Evolutionary conservation across 92 coral and sea anemone genomes (phyloP).

Genomic region (Zoanthus sociatus): DNA sequence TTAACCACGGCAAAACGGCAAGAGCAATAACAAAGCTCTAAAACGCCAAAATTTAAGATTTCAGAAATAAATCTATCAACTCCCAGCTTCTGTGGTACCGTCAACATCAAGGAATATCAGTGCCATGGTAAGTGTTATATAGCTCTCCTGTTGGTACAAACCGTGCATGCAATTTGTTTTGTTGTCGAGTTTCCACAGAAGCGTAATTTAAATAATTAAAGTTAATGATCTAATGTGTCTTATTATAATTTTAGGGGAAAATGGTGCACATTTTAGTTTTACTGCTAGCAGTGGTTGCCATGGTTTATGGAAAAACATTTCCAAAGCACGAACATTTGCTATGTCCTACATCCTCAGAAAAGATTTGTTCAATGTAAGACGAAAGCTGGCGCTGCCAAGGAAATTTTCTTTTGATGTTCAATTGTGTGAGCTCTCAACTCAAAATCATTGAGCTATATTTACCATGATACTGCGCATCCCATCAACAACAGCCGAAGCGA

Average conservation of each 20-base stretch:
- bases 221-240: not conserved
- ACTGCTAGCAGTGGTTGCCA: not conserved
- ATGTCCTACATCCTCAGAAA: not conserved
- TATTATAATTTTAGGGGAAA: not conserved
- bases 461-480: conserved; percentile 31
- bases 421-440: conserved; percentile 16
- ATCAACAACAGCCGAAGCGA: not conserved
- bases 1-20: too few species aligned
- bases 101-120: not conserved
- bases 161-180: not conserved
- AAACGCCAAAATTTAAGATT: not conserved
- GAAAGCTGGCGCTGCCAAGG: conserved; percentile 33
- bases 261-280: not conserved
- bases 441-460: conserved; percentile 16
- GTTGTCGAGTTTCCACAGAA: conserved; percentile 22
- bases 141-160: not conserved
- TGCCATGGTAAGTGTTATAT: not conserved
- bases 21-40: not conserved
- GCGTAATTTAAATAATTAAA: not conserved
- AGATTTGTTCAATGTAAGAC: not conserved
- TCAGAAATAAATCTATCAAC: not conserved
- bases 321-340: not conserved
- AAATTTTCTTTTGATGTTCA: conserved; percentile 22
- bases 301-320: not conserved
- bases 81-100: not conserved